Base-by-base conservation (phyloP, 2,888 invertebrate species). In the Leuctra nigra region DNA sequence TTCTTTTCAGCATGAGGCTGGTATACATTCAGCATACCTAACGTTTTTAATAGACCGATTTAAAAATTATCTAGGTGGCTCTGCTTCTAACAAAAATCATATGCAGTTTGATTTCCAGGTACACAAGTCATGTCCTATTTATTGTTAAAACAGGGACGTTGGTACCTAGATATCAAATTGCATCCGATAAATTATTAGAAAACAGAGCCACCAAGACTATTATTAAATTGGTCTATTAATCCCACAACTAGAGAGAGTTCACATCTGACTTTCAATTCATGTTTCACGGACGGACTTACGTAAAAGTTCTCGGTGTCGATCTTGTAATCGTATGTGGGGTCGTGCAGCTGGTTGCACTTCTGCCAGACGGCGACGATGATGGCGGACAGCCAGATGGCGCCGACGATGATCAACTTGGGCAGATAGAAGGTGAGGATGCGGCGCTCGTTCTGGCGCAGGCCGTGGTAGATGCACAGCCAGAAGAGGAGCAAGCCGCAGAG, bases 381-480 rank as follows among this genome's bases (percentile, higher is more conserved):
- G 9, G 90, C 89, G 1, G 92, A 87, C 54, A 88, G 74, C 91
- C 94, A 96, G 59, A 95, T 78, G 66, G 89, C 78, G 6, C 88
- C 84, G 1, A 97, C 91, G 9, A 97, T 79, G 53, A 93, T 74
- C 33, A 93, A 70, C 76, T 98, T 98, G 41, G 93, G 89, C 62
- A 93, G 71, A 73, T 97, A 97, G 73, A 98, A 98, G 23, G 88
- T 83, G 36, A 87, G 68, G 63, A 93, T 83, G 61, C 85, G 77
- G 62, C 96, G 75, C 71, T 95, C 93, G 67, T 93, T 95, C 90
- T 97, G 92, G 68, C 97, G 77, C 33, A 97, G 76, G 1, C 96
- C 97, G 69, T 98, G 97, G 73, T 96, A 97, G 63, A 94, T 84
- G 63, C 93, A 92, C 14, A 98, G 79, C 96, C 97, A 97, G 67